Conservation (phyloP, 2,113 vertebrate genomes). For the Probosciger aterrimus region DNA sequence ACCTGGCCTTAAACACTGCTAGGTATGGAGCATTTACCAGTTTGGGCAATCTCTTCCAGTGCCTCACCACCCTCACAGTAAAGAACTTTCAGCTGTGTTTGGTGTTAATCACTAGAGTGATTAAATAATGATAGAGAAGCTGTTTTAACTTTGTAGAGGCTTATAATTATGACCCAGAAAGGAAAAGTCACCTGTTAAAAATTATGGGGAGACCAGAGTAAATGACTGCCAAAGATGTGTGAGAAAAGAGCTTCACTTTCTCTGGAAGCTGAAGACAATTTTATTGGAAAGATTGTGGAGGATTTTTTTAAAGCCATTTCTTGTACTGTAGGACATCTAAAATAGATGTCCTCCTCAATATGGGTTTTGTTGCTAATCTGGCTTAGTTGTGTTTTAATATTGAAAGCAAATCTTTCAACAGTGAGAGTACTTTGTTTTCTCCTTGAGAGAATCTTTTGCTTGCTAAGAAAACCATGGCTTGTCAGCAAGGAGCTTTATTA, state of each 20-base stretch:
- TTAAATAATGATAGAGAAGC: background rate
- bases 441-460: background rate
- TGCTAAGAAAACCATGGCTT: background rate
- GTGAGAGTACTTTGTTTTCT: background rate
- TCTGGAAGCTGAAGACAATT: background rate
- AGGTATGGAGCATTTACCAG: background rate
- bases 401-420: background rate
- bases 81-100: background rate
- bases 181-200: background rate
- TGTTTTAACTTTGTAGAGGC: background rate
- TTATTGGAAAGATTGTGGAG: background rate
- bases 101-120: background rate
- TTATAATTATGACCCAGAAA: background rate
- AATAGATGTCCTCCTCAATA: background rate
- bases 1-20: background rate
- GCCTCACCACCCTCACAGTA: background rate
- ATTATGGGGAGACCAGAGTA: background rate
- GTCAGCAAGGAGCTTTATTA: conserved; percentile 36
- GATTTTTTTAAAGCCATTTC: background rate
- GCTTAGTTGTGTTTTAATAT: background rate
- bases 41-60: background rate
- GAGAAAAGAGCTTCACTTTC: background rate
- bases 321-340: background rate
- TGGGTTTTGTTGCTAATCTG: background rate
- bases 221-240: background rate